These are phyloP conservation scores for Acleris sparsana DNA, from an alignment of 2,888 invertebrate species.

Conservation along the genomic window DNA sequence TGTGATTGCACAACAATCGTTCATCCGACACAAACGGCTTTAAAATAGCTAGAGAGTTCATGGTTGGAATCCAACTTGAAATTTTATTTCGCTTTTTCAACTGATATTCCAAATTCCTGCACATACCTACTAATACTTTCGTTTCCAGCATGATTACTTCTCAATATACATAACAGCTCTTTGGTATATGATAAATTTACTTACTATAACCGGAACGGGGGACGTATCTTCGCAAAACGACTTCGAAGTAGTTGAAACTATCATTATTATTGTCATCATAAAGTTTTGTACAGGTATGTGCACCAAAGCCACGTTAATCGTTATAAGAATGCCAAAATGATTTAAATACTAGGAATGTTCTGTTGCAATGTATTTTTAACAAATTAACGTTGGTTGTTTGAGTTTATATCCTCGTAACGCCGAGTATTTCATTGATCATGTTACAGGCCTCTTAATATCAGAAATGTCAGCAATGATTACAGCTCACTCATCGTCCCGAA, in stretches of 20 bases:
- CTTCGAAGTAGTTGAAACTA: conserved; percentile 77
- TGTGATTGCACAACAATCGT: no score
- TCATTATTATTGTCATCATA: conserved; percentile 72
- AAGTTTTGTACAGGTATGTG: conserved; percentile 77
- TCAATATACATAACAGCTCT: conserved; percentile 72
- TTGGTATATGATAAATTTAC: conserved; percentile 78
- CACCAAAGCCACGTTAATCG: neutral
- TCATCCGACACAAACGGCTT: no score
- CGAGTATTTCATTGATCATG: no score
- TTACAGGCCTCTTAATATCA: conserved; percentile 76
- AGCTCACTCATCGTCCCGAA: conserved; percentile 76
- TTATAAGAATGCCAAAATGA: no score
- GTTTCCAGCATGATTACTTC: conserved; percentile 65
- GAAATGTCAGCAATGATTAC: conserved; percentile 81
- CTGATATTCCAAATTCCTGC: no score
- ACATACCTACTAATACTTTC: neutral
- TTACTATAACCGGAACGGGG: conserved; percentile 80
- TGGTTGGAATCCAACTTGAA: no score
- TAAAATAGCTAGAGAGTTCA: no score
- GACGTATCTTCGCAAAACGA: conserved; percentile 76
- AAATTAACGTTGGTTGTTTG: no score
- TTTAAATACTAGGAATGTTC: no score
- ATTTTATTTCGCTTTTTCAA: no score
- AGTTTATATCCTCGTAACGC: no score
- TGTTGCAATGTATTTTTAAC: no score